These are phyloP conservation scores for Lasioglossum vierecki DNA, from an alignment of 2,888 invertebrate genomes.

Conservation along the genomic window DNA sequence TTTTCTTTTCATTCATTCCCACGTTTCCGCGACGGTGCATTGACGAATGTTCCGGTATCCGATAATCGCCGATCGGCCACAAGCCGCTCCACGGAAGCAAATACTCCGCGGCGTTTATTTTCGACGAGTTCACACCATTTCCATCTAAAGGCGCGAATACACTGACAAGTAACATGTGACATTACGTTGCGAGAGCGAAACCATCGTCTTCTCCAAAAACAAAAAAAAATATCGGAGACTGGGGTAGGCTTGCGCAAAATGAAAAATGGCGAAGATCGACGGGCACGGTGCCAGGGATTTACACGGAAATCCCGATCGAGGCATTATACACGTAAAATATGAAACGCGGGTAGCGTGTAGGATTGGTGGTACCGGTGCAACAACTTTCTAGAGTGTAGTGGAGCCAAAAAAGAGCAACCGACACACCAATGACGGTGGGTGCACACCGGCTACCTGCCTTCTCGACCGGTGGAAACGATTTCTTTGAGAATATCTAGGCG, in stretches of 20 bases:
- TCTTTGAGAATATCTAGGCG: conserved; percentile 67
- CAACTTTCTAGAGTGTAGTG: conserved; percentile 69
- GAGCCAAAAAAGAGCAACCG: conserved; percentile 66
- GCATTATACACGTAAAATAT: conserved; percentile 54
- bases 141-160: background rate
- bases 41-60: conserved; percentile 35
- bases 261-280: background rate
- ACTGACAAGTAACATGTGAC: background rate
- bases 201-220: background rate
- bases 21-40: conserved; percentile 52
- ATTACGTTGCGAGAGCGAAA: background rate
- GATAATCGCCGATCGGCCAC: conserved; percentile 1
- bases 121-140: background rate
- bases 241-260: background rate
- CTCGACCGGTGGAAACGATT: conserved; percentile 59
- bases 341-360: conserved; percentile 63
- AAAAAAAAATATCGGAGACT: background rate
- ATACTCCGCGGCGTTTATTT: background rate
- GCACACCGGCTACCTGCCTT: conserved; percentile 64
- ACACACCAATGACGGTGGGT: conserved; percentile 58
- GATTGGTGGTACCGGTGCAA: conserved; percentile 69
- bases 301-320: conserved; percentile 30
- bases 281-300: conserved; percentile 9
- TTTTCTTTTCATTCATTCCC: conserved; percentile 68
- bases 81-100: background rate